A percentile compares a stretch with the other conserved stretches of the same genome.
Conservation (phyloP, 2,113 vertebrate genomes). For the Cottus gobio region DNA sequence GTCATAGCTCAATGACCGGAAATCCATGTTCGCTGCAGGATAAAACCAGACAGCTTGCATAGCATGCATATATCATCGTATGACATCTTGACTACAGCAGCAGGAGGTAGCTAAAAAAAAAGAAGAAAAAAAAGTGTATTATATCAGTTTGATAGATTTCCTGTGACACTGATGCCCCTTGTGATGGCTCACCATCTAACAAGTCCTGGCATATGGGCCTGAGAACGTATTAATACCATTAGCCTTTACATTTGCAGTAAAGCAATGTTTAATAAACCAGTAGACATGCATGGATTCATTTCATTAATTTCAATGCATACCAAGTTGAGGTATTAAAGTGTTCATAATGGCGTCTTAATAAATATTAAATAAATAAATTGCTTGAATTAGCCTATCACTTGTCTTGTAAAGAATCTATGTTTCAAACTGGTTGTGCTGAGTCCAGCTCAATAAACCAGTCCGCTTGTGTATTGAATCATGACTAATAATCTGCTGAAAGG, state of each 20-base stretch:
- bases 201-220: not conserved
- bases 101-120: not conserved
- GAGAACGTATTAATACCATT: constrained; percentile 24
- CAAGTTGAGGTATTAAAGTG: not conserved
- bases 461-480: no score
- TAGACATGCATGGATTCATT: not conserved
- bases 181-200: not conserved
- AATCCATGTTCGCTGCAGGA: not conserved
- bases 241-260: not conserved
- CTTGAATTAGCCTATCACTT: no score
- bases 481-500: no score
- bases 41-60: not conserved
- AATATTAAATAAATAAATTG: no score
- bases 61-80: not conserved
- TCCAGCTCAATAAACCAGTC: no score
- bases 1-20: not conserved
- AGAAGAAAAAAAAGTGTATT: not conserved
- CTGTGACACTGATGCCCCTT: not conserved
- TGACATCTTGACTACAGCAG: not conserved
- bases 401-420: no score
- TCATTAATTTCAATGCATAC: not conserved
- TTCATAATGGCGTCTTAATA: no score
- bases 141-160: not conserved
- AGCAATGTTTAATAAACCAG: constrained; percentile 13
- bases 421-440: no score